Base-by-base conservation (phyloP, 2,113 vertebrate species). In the Xenotilapia leptura region DNA sequence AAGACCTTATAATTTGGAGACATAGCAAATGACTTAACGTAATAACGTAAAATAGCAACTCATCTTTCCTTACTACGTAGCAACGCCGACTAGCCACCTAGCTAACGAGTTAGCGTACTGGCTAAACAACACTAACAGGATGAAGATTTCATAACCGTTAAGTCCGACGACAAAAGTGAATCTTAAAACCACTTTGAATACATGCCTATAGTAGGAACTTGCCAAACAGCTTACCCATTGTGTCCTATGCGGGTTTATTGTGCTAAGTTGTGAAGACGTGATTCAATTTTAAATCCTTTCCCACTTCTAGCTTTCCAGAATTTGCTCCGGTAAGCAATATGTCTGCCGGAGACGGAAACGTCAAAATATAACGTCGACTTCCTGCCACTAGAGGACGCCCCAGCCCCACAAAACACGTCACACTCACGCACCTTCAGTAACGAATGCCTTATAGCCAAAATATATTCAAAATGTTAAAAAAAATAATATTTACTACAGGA, bases 321-420 rank as follows among this genome's bases (percentile, higher is more conserved):
- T 93, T 93, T 94, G 93, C 95, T 94, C 87, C 91, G 86, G 91
- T 93, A 95, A 95, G 95, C 96, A 96, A 97, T 97, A 96, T 96
- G 96, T 96, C 96, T 92, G 90, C 91, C 95, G 92, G 91, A 86
- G 90, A 75, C 86, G 86, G 91, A 89, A 91, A 89, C 75, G 82
- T 86, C 88, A 88, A 92, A 86, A 90, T 90, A 75, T 92, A 92
- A 83, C 36, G 17, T 21, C 75, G 9, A 92, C 88, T 79, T 88
- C 86, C 68, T 47, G 82, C 90, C 95, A 83, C 68, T 53, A 94
- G 94, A 70, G 92, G 88, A 1, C 88, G 85, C 89, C 3, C 33
- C 2, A 21, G 47, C 33, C n/a, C 15, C 45, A 85, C 85, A 9
- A 51, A 90, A 75, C 19, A 28, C 36, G 21, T 19, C 23, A 42